These are phyloP conservation scores for Cyclargus thomasi DNA, from an alignment of 1,140 invertebrate genomes.

Conservation along the genomic window DNA sequence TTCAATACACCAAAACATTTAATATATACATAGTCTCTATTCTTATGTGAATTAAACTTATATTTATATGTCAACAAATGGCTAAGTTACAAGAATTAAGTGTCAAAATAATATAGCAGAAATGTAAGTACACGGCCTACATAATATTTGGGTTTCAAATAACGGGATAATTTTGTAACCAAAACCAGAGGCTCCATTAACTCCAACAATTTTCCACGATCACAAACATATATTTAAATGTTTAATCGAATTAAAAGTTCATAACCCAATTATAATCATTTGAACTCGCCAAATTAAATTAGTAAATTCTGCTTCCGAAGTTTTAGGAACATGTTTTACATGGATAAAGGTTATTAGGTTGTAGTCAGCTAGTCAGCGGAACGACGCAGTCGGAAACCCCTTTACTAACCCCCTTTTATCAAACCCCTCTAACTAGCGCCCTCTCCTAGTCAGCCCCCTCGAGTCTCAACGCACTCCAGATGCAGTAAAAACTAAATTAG, in stretches of 20 bases:
- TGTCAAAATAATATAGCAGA: too few relatives aligned
- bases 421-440: not conserved
- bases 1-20: too few relatives aligned
- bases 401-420: not conserved
- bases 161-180: not conserved
- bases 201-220: not conserved
- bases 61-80: too few relatives aligned
- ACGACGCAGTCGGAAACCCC: not conserved
- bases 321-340: not conserved
- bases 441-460: too few relatives aligned
- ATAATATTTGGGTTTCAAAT: too few relatives aligned
- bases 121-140: too few relatives aligned
- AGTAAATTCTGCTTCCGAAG: not conserved
- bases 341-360: conserved; percentile 5
- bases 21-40: too few relatives aligned
- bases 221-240: not conserved
- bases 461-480: not conserved
- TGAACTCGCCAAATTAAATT: conserved; percentile 1
- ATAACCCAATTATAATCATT: not conserved
- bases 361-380: not conserved
- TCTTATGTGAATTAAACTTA: too few relatives aligned
- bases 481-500: conserved; percentile 13
- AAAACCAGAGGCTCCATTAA: not conserved
- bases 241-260: not conserved
- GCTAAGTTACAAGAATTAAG: too few relatives aligned